Evolutionary conservation across 2,113 vertebrate genomes (phyloP), one percentile per base, ranked within the genome.

Genomic region (Salminus brasiliensis): DNA sequence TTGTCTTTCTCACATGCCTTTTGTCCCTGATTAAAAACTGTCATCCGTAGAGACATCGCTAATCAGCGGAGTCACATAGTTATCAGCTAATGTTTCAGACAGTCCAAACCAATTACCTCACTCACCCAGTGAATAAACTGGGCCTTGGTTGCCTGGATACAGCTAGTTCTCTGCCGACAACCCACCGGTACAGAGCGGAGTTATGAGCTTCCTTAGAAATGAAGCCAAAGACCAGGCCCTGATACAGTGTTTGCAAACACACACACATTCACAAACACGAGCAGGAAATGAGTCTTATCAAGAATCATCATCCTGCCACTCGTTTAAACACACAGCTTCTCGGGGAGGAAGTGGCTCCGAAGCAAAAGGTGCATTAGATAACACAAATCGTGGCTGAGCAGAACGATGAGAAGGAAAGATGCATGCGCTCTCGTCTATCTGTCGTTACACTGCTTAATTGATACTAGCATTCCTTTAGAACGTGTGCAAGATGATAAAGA

Each of bases 81-180:
- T 52, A 72, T n/a, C 45, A 63, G 30, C 55, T 79, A 72, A 72
- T 39, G 10, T 36, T 79, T 52, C 62, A 39, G 77, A 34, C 77
- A 53, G 69, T 72, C 77, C 77, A 79, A 72, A 72, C 68, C 59
- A 72, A 79, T 79, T 65, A 79, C 59, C 68, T 79, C 69, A 49
- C 77, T 53, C 77, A 79, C 70, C 68, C 69, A 53, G 69, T 65
- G 60, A 79, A 79, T 65, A 72, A 79, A 72, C 59, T 53, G 45
- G 43, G 60, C 62, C 77, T 55, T 72, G 77, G 77, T 79, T 79
- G 77, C 77, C 69, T 79, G 34, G 77, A 79, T 79, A 79, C 77
- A 15, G 77, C 57, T 65, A 65, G 32, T 65, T 32, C 59, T 72
- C 59, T 15, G 23, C 18, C 30, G 15, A 39, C 78, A 72, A 66